Evolutionary conservation across 2,113 vertebrate species (phyloP), one percentile per base, ranked within the genome.

Genomic region (Dromaius novaehollandiae): DNA sequence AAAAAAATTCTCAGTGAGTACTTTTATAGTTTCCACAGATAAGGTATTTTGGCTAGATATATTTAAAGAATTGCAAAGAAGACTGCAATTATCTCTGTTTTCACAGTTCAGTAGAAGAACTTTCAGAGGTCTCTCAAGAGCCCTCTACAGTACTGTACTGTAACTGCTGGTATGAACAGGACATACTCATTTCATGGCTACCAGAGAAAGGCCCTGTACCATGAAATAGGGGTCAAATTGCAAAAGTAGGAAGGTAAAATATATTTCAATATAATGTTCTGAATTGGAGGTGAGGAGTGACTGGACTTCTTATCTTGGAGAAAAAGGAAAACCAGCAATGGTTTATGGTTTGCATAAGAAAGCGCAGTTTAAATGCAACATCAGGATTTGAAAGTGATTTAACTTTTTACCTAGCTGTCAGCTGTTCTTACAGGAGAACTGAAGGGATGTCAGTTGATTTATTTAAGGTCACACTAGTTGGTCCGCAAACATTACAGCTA

Each of bases 31-130:
- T 95, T 81, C 81, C 66, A 82, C 81, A 73, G 83, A 84, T 84
- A 46, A 78, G 64, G 32, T 92, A 79, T 60, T 91, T 94, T 93
- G 85, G 68, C 66, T 46, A 93, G 77, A 82, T 58, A 20, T 36
- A 82, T 36, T 63, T 71, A 63, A 96, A 86, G 73, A 91, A 77
- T 94, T 83, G 58, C 55, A 65, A 85, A 90, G 70, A 60, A 84
- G 22, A 48, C 56, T 93, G 80, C 82, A 88, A 76, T 95, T 88
- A 81, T 63, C 53, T 91, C 50, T 53, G 34, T 64, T 86, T 63
- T 96, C 75, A 64, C 38, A 82, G 44, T 48, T 79, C 4, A 4
- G 40, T 68, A 66, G 90, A 90, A 86, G n/a, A 68, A 36, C 38
- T 74, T 96, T 3, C 40, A 88, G 38, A 69, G 26, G 48, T 91